Base-by-base conservation (phyloP, 2,888 invertebrate species). In the Drosophila eohydei region DNA sequence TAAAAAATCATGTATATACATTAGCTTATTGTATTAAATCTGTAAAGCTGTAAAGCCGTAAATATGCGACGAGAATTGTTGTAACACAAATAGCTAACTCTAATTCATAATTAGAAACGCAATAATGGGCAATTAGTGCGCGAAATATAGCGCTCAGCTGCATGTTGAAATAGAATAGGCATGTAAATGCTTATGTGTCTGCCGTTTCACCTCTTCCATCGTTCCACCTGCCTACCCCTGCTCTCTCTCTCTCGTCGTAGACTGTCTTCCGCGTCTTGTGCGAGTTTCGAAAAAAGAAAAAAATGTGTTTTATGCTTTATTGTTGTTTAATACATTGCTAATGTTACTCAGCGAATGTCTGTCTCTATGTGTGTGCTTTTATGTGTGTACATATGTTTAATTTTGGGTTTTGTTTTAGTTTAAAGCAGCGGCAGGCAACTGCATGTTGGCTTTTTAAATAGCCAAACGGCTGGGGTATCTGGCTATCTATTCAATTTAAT, bases 321-420 rank as follows among this genome's bases (percentile, higher is more conserved):
- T 78, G 63, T 71, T 71, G 63, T 74, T 78, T 78, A 78, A 78
- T 78, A 70, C 74, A 57, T 51, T 51, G 50, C 77, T 76, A 76
- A 76, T 76, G 72, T 67, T 71, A 71, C 54, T 66, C 65, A 64
- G 68, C 11, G 38, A 64, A 54, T 54, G 73, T 61, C 40, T 62
- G 16, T 38, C 54, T 50, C 52, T 60, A 11, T 69, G 40, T 57
- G 38, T 55, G 36, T 67, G 55, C 56, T 54, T 58, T 34, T 70
- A 32, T 62, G 16, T 77, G 4, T 38, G 43, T 56, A 52, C 61
- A 28, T 60, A 28, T 72, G 46, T 50, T 65, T 70, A 67, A 74
- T 65, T 70, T 78, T 78, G 44, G 90, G 81, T 85, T 91, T 91
- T 90, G 91, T 88, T 89, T 91, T 90, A 90, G 90, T 90, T 90